Evolutionary conservation across 2,797 vertebrate species (phyloP).

Genomic region (Hippopotamyrus pictus): DNA sequence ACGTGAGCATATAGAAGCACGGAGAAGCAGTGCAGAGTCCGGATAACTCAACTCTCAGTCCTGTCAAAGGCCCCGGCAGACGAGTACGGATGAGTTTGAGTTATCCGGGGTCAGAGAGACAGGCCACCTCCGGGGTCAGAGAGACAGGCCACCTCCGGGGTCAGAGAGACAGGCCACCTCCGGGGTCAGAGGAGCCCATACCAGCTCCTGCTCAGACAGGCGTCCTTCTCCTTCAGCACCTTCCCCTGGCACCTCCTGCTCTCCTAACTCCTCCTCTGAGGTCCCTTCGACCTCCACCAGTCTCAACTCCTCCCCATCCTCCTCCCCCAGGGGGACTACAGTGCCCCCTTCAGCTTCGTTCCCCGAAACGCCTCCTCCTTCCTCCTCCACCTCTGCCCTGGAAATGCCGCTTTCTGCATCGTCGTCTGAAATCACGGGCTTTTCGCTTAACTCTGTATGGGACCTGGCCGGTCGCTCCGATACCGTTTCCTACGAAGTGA

Average conservation of each 20-base stretch:
- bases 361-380: not conserved
- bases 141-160: constrained; percentile 23
- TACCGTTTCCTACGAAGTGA: constrained; percentile 47
- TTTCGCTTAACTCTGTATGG: constrained; percentile 46
- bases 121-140: no score
- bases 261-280: constrained; percentile 46
- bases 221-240: constrained; percentile 21
- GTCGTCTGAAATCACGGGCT: constrained; percentile 7
- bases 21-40: constrained; percentile 31
- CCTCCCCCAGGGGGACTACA: constrained; percentile 41
- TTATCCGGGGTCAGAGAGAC: constrained; percentile 29
- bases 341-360: constrained; percentile 27
- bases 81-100: constrained; percentile 30
- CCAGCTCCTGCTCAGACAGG: constrained; percentile 42
- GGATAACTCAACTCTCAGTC: constrained; percentile 51
- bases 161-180: constrained; percentile 13
- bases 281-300: constrained; percentile 17
- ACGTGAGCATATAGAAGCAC: constrained; percentile 33
- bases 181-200: not conserved
- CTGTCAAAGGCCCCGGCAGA: not conserved
- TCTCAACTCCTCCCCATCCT: constrained; percentile 41
- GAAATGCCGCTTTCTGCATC: not conserved
- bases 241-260: constrained; percentile 15
- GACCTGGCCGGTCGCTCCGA: constrained; percentile 38
- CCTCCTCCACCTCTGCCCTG: constrained; percentile 28